Evolutionary conservation across 2,888 invertebrate genomes (phyloP), one percentile per base, ranked within the genome.

Genomic region (Augiades crinisus): DNA sequence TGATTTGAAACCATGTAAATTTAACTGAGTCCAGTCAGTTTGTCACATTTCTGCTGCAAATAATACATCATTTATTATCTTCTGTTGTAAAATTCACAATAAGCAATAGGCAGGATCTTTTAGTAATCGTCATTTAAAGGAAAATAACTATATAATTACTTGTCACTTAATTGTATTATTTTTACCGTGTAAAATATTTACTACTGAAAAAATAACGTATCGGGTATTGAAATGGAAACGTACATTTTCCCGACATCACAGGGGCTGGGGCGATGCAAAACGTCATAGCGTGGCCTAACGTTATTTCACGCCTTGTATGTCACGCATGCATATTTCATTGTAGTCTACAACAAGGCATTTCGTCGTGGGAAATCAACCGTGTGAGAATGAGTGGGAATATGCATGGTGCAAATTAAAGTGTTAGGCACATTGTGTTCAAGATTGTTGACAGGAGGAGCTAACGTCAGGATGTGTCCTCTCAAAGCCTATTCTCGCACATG

Each of bases 301-400:
- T 70, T 72, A 75, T 85, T 85, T 78, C 80, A 82, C 70, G 77
- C 72, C 66, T 63, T 68, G 62, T 75, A 72, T 72, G 79, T 79
- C 81, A 81, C 73, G 76, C 79, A 70, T 83, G 78, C 81, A 85
- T 83, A 80, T 83, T 81, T 76, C 80, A 83, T 79, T 83, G 81
- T 83, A 72, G 74, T 69, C 58, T 67, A 73, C 77, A 76, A 71
- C 66, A 68, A 44, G 51, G 73, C 70, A 75, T 69, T 67, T 63
- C 75, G 81, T 72, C 85, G 73, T 83, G 87, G 85, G 87, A 86
- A 77, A 76, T 75, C 74, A 73, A 49, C 59, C 62, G 63, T 63
- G 62, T 60, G 56, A 41, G 55, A n/a, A n/a, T n/a, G n/a, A n/a
- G 54, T 54, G 51, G 60, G 56, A 53, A 54, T 55, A 62, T 64